phyloP scores from a whole-genome alignment of 2,113 vertebrate genomes.

The Sapayoa aenigma region DNA sequence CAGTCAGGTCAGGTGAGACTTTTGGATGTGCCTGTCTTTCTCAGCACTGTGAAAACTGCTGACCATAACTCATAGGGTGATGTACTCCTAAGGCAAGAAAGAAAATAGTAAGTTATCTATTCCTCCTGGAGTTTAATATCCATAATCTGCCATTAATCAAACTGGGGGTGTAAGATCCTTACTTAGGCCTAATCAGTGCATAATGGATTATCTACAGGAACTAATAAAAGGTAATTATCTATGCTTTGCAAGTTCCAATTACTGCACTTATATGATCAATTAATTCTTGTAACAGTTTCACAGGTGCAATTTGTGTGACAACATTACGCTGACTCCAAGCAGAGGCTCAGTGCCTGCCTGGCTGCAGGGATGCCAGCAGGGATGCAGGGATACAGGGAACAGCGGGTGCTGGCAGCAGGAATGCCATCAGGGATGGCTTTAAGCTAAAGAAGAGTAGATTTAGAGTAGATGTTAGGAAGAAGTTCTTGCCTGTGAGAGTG shows the following conservation, averaged over 20 bases:
- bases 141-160: slow-evolving; percentile 62
- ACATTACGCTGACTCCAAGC: background rate
- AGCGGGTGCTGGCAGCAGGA: background rate
- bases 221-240: slow-evolving; percentile 71
- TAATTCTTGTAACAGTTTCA: slow-evolving; percentile 49
- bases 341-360: background rate
- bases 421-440: background rate
- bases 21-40: background rate
- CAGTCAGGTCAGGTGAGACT: background rate
- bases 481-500: background rate
- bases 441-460: background rate
- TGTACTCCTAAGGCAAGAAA: background rate
- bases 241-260: slow-evolving; percentile 64
- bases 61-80: background rate
- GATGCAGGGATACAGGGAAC: background rate
- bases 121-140: slow-evolving; percentile 39
- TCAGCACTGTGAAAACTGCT: background rate
- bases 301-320: slow-evolving; percentile 46
- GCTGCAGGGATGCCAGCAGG: background rate
- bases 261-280: slow-evolving; percentile 64
- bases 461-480: background rate
- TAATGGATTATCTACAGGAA: slow-evolving; percentile 70
- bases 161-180: slow-evolving; percentile 31
- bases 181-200: slow-evolving; percentile 52
- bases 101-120: slow-evolving; percentile 18